phyloP scores from a whole-genome alignment of 2,113 vertebrate genomes.

The Macquaria ambigua region DNA sequence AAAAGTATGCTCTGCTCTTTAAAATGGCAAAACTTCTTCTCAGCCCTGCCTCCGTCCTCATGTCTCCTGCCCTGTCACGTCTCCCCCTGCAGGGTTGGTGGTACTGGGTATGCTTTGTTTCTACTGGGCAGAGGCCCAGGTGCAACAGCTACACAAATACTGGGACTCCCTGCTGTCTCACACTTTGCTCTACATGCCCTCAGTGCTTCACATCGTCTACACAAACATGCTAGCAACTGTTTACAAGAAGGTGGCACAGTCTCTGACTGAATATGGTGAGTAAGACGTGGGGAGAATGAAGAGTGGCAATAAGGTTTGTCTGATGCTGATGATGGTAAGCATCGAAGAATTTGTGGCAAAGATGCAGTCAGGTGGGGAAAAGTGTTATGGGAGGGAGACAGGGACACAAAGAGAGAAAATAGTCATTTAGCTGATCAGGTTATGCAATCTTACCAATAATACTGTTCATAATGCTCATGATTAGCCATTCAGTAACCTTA shows the following conservation, averaged over 20 bases:
- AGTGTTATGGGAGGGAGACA: not conserved
- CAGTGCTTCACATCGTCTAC: slow-evolving; percentile 84
- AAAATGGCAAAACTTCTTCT: not conserved
- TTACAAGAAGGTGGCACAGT: slow-evolving; percentile 79
- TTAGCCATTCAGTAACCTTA: not conserved
- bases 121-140: slow-evolving; percentile 82
- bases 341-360: not conserved
- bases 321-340: not conserved
- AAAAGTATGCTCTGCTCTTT: not conserved
- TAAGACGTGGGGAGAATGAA: not conserved
- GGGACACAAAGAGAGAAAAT: not conserved
- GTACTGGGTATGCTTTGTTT: slow-evolving; percentile 83
- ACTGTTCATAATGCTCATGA: not conserved
- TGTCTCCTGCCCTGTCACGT: not conserved
- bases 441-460: not conserved
- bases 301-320: no score
- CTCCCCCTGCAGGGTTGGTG: slow-evolving; percentile 75
- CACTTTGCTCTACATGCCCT: slow-evolving; percentile 80
- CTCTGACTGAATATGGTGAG: slow-evolving; percentile 86
- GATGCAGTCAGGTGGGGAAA: not conserved
- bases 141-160: slow-evolving; percentile 68
- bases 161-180: slow-evolving; percentile 74
- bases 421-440: not conserved
- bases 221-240: slow-evolving; percentile 81
- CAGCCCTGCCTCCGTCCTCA: not conserved